Evolutionary conservation across 2,888 invertebrate species (phyloP).

Genomic region (Orgyia antiqua): DNA sequence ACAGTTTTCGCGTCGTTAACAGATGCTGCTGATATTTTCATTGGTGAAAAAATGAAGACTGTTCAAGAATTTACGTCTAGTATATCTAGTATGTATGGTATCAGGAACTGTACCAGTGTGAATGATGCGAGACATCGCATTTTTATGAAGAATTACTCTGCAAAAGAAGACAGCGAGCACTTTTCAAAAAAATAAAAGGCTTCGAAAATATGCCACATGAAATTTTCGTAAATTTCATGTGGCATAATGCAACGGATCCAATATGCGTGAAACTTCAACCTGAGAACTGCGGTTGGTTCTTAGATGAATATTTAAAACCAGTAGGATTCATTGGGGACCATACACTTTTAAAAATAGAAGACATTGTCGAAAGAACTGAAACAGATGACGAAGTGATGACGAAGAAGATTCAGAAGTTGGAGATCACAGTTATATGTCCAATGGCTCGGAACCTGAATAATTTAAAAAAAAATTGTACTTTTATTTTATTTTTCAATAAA

Average conservation of each 20-base stretch:
- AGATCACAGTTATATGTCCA: slow-evolving; percentile 19
- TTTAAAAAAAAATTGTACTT: slow-evolving; percentile 2
- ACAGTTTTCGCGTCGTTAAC: slow-evolving; percentile 1
- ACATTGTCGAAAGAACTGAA: slow-evolving; percentile 23
- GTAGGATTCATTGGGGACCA: slow-evolving; percentile 28
- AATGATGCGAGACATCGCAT: slow-evolving; percentile 1
- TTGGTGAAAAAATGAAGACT: slow-evolving; percentile 2
- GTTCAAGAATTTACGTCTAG: background rate
- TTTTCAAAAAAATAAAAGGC: slow-evolving; percentile 25
- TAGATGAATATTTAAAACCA: slow-evolving; percentile 26
- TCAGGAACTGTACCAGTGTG: slow-evolving; percentile 11
- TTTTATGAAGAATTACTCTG: slow-evolving; percentile 4
- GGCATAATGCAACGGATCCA: slow-evolving; percentile 23
- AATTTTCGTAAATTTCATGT: slow-evolving; percentile 9
- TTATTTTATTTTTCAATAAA: slow-evolving; percentile 1
- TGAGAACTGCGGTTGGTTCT: slow-evolving; percentile 24
- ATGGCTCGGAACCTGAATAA: slow-evolving; percentile 15
- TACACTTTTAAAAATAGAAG: slow-evolving; percentile 15
- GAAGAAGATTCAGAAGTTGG: slow-evolving; percentile 17
- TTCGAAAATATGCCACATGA: slow-evolving; percentile 12
- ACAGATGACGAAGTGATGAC: slow-evolving; percentile 15
- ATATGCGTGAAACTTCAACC: slow-evolving; percentile 20
- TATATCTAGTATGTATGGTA: background rate
- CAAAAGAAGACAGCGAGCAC: slow-evolving; percentile 24
- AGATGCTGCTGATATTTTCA: background rate